A percentile compares a stretch with the other conserved stretches of the same genome.
These are phyloP conservation scores for Ormyrus labotus DNA, from an alignment of 2,888 invertebrate genomes.

Conservation along the genomic window DNA sequence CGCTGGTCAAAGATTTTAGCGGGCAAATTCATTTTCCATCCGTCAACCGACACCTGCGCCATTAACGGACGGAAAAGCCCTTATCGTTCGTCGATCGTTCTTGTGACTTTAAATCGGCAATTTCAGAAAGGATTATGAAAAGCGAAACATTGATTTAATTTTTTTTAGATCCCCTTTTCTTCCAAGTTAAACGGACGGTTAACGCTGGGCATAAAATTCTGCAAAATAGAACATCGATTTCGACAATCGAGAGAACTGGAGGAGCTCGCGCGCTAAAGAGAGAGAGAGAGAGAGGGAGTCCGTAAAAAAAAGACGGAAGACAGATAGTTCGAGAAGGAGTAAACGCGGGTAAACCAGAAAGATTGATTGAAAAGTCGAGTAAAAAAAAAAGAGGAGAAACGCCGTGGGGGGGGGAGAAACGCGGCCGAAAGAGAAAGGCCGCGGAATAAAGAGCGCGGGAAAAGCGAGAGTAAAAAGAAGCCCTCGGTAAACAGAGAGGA, in stretches of 20 bases:
- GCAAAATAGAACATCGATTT: slow-evolving; percentile 52
- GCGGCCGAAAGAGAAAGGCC: slow-evolving; percentile 37
- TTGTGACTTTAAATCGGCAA: too few relatives aligned
- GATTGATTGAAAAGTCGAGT: slow-evolving; percentile 57
- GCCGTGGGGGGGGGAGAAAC: neutral
- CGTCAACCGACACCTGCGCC: too few relatives aligned
- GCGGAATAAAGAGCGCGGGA: slow-evolving; percentile 37
- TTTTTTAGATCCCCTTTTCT: too few relatives aligned
- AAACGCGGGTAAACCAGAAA: slow-evolving; percentile 56
- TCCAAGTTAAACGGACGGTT: slow-evolving; percentile 15
- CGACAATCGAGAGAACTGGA: slow-evolving; percentile 42
- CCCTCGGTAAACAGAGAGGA: slow-evolving; percentile 33
- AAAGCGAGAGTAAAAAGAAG: slow-evolving; percentile 38
- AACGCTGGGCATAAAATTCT: slow-evolving; percentile 33
- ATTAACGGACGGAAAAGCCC: too few relatives aligned
- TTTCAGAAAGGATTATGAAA: too few relatives aligned
- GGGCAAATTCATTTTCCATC: too few relatives aligned
- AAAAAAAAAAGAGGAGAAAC: slow-evolving; percentile 23
- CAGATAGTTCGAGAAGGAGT: slow-evolving; percentile 54
- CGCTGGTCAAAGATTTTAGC: too few relatives aligned
- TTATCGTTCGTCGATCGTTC: too few relatives aligned
- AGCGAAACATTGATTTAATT: too few relatives aligned
- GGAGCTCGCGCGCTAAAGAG: slow-evolving; percentile 6
- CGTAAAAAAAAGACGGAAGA: slow-evolving; percentile 40
- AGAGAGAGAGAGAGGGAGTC: slow-evolving; percentile 17